Base-by-base conservation (phyloP, 1,140 invertebrate species). In the Maniola jurtina region DNA sequence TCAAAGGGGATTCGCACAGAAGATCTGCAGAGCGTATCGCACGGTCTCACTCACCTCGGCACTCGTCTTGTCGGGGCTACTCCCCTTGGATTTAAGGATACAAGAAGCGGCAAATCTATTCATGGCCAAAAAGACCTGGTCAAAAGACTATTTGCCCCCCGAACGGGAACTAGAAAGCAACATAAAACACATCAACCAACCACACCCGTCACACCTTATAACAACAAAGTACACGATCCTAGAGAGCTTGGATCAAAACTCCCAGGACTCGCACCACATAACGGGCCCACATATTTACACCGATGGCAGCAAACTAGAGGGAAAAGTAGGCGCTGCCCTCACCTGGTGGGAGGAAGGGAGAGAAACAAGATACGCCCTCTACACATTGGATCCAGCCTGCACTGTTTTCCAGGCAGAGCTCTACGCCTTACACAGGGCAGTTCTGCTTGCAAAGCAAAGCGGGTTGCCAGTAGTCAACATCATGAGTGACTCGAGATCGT, bases 11-110 rank as follows among this genome's bases (percentile, higher is more conserved):
- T 25, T 25, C 25, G 25, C 25, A 4, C 25, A 25, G 4, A 58
- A 58, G 8, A 57, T 58, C 8, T 34, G 9, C n/a, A 36, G 14
- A 15, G 9, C 63, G 2, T 65, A 65, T 33, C 34, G 63, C 16
- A 64, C 62, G 3, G 55, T 65, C 4, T 65, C 63, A 3, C 55
- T 65, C 10, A 36, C 36, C 14, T 16, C 63, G 9, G 62, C 62
- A 13, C 33, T 64, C 6, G 16, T 42, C 4, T 11, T 64, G 5
- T 10, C 50, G 1, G 62, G 62, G 4, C 9, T 64, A 5, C 14
- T 64, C 4, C 62, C 62, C 2, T 52, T 64, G 13, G 62, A 64
- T 9, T 40, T 65, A 6, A 16, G 63, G 2, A 25, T 59, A 8
- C n/a, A 58, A 13, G 56, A 65, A 25, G 42, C 55, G 9, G 56